Conservation (phyloP, 2,113 vertebrate species). For the Artemisiospiza belli region DNA sequence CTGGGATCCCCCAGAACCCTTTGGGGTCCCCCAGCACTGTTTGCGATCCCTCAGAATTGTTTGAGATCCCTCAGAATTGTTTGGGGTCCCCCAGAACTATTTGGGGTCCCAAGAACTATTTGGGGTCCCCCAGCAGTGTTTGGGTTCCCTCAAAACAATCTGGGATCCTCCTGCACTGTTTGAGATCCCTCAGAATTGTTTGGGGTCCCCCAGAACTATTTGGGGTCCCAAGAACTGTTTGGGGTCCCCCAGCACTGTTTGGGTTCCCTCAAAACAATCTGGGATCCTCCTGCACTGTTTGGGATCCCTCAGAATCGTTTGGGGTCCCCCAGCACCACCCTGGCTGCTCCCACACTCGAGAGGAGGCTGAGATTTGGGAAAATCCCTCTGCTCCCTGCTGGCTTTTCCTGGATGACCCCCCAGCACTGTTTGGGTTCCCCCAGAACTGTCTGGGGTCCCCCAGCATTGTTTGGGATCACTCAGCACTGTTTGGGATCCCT, state of each 20-base stretch:
- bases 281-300: no score
- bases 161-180: no score
- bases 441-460: fast-evolving
- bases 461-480: fast-evolving
- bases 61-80: no score
- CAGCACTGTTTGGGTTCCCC: no score
- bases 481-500: not conserved
- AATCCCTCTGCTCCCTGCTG: no score
- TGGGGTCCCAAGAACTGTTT: fast-evolving
- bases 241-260: fast-evolving
- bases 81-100: not conserved
- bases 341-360: fast-evolving
- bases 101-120: no score
- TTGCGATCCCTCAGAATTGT: no score
- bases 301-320: no score
- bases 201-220: no score
- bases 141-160: no score
- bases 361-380: not conserved
- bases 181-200: not conserved
- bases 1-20: fast-evolving
- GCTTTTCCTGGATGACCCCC: no score
- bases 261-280: fast-evolving
- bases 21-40: no score
- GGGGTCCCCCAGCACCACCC: not conserved
- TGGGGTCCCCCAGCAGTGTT: not conserved